A percentile compares a stretch with the other conserved stretches of the same genome.
Evolutionary conservation across 1,140 invertebrate species (phyloP).

Genomic region (Tenebrio molitor): DNA sequence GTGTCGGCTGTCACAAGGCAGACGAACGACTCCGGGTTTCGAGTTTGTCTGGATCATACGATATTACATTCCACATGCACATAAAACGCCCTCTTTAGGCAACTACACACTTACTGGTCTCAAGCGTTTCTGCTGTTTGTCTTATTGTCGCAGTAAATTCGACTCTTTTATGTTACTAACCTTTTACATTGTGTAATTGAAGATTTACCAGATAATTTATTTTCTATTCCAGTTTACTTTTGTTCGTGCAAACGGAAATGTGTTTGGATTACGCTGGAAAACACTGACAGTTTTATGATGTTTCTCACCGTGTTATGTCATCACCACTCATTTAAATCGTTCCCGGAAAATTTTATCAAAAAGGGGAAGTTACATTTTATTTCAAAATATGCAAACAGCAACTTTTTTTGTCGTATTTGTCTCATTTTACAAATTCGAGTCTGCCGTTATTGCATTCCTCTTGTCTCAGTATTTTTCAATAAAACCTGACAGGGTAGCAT

Average conservation of each 20-base stretch:
- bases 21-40: constrained; percentile 13
- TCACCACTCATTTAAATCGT: too few species aligned
- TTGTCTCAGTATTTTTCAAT: too few species aligned
- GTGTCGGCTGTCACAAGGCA: constrained; percentile 21
- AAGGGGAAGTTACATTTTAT: too few species aligned
- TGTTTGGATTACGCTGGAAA: constrained; percentile 10
- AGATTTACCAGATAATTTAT: constrained; percentile 52
- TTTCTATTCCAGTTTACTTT: constrained; percentile 21
- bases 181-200: constrained; percentile 53
- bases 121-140: constrained; percentile 50
- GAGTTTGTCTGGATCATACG: constrained; percentile 52
- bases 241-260: background rate
- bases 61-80: constrained; percentile 56
- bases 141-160: constrained; percentile 55
- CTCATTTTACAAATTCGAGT: too few species aligned
- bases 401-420: too few species aligned
- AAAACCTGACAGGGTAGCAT: too few species aligned
- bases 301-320: background rate
- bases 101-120: constrained; percentile 45
- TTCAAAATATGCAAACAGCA: too few species aligned
- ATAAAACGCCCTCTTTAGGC: constrained; percentile 49
- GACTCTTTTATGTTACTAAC: constrained; percentile 49
- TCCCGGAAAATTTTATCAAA: too few species aligned
- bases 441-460: too few species aligned
- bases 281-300: constrained; percentile 8